phyloP scores from a whole-genome alignment of 2,888 invertebrate genomes.

The Ametastegia equiseti region DNA sequence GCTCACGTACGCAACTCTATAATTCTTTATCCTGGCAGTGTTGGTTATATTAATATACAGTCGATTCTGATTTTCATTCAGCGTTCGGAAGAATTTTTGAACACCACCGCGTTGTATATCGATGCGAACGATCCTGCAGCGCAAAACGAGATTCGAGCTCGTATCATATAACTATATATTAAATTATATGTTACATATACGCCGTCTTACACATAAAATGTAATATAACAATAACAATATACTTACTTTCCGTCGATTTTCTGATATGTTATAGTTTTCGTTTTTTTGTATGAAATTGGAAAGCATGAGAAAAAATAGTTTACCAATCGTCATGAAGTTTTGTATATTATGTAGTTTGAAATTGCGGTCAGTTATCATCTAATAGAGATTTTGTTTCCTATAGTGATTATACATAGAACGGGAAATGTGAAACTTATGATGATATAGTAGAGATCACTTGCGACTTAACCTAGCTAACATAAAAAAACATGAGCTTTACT shows the following conservation, averaged over 20 bases:
- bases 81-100: neutral
- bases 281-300: neutral
- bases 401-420: neutral
- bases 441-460: too few relatives aligned
- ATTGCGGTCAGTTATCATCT: neutral
- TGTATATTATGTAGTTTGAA: neutral
- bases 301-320: neutral
- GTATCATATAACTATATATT: too few relatives aligned
- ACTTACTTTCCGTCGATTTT: neutral
- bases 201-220: neutral
- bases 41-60: neutral
- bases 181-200: neutral
- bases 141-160: neutral
- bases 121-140: neutral
- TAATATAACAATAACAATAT: neutral
- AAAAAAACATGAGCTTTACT: too few relatives aligned
- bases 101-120: neutral
- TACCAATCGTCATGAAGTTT: neutral
- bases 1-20: slow-evolving; percentile 58
- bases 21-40: slow-evolving; percentile 48
- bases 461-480: too few relatives aligned
- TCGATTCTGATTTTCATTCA: neutral
- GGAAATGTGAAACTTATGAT: neutral
- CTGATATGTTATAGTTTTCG: neutral
- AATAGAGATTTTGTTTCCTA: neutral